A percentile compares a stretch with the other conserved stretches of the same genome.
Evolutionary conservation across 30 jellyfish, hydroid and myxozoan genomes (phyloP).

Genomic region (Turritopsis dohrnii): DNA sequence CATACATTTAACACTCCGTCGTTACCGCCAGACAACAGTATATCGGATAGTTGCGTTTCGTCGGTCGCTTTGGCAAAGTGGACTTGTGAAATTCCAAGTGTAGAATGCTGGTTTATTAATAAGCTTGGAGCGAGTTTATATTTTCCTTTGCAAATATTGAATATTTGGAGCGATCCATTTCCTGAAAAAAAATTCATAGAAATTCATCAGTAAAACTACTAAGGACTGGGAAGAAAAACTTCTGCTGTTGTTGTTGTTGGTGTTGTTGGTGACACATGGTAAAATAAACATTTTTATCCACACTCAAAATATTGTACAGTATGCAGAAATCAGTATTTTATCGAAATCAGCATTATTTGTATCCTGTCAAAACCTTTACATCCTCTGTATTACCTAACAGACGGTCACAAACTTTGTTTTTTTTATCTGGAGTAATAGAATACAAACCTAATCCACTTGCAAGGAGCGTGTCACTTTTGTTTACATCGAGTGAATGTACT

Average conservation of each 20-base stretch:
- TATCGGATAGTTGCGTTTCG: background rate
- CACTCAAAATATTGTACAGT: too few species aligned
- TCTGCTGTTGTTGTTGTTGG: too few species aligned
- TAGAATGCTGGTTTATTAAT: slow-evolving; percentile 50
- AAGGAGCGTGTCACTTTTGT: slow-evolving; percentile 34
- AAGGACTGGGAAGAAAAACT: too few species aligned
- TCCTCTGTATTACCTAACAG: background rate
- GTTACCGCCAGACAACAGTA: slow-evolving; percentile 80
- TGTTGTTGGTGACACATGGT: too few species aligned
- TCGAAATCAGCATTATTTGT: background rate
- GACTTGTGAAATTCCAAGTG: slow-evolving; percentile 62
- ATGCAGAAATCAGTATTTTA: too few species aligned
- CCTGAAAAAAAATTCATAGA: slow-evolving; percentile 36
- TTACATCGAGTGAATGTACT: slow-evolving; percentile 49
- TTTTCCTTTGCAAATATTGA: slow-evolving; percentile 32
- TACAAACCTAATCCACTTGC: slow-evolving; percentile 73
- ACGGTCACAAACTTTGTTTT: background rate
- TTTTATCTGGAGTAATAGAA: background rate
- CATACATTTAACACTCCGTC: slow-evolving; percentile 48
- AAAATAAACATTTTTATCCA: too few species aligned
- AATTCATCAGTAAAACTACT: too few species aligned
- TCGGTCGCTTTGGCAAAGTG: slow-evolving; percentile 11
- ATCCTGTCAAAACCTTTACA: background rate
- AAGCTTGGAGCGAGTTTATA: slow-evolving; percentile 34
- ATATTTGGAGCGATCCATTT: slow-evolving; percentile 59